Evolutionary conservation across 2,888 invertebrate genomes (phyloP), one percentile per base, ranked within the genome.

Genomic region (Agrotis ipsilon): DNA sequence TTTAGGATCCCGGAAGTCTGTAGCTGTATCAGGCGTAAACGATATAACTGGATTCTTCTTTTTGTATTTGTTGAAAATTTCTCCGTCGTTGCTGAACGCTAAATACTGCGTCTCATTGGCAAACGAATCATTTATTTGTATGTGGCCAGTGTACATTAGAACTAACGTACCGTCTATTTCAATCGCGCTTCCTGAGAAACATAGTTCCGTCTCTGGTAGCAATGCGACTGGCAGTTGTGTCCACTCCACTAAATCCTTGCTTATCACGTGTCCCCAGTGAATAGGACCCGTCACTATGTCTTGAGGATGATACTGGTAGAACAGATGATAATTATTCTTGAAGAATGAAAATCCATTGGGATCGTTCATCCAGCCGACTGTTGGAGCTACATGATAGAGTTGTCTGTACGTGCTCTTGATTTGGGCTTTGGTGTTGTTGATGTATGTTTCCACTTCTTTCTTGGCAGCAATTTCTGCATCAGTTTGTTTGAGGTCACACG

Each of bases 321-420:
- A 96, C 0, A 96, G 86, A 78, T 97, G 97, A 75, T 93, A 97
- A 76, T 94, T 88, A 6, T 94, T 96, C 49, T 94, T 92, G 83
- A 91, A 94, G 81, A 90, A 96, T 0, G 95, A 93, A 82, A 97
- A 96, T 14, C 97, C 97, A 69, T 97, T 97, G 1, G 97, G 97
- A 74, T 97, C 97, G 82, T 97, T 97, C 86, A 96, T 94, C 97
- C 97, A 97, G 5, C 96, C 96, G 0, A 94, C 92, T 0, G 94
- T 95, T 0, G 93, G 93, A 0, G 91, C 85, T 4, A 95, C 89
- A 79, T 96, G 96, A 71, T 95, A 96, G 9, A 89, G 90, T 4
- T 89, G 88, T 67, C 94, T 88, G 77, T 91, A 96, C 45, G 91
- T 88, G 3, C 57, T 46, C 3, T 45, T 18, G 13, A 72, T 59